phyloP scores from a whole-genome alignment of 2,888 invertebrate species.

The Vesta saturnalis region DNA sequence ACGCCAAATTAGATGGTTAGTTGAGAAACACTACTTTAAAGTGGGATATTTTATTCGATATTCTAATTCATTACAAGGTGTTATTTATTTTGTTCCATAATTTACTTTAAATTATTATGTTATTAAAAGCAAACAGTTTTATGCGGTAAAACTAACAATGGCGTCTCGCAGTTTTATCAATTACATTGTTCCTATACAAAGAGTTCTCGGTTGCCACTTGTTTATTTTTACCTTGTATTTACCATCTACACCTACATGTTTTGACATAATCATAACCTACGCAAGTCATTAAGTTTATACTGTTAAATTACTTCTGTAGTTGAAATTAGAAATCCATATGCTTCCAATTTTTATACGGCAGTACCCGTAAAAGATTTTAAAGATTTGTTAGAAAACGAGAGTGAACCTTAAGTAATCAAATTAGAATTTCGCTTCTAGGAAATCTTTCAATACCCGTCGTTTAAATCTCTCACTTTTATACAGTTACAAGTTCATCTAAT shows the following conservation, averaged over 20 bases:
- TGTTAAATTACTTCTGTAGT: too few relatives aligned
- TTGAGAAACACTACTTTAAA: neutral
- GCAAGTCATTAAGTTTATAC: too few relatives aligned
- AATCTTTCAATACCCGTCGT: neutral
- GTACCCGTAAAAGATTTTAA: too few relatives aligned
- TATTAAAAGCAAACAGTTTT: neutral
- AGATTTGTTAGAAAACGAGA: too few relatives aligned
- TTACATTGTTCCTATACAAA: too few relatives aligned
- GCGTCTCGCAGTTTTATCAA: too few relatives aligned
- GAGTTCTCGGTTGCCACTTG: too few relatives aligned
- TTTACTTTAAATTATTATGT: neutral
- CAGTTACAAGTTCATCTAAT: neutral
- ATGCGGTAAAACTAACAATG: too few relatives aligned
- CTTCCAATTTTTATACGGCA: too few relatives aligned
- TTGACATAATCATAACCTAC: slow-evolving; percentile 23
- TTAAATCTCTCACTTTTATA: neutral
- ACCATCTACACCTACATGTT: slow-evolving; percentile 18
- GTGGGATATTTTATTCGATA: neutral
- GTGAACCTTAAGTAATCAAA: too few relatives aligned
- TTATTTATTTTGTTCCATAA: neutral
- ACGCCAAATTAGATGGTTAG: neutral
- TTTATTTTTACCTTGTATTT: slow-evolving; percentile 27
- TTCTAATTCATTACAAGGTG: neutral
- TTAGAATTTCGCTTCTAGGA: neutral
- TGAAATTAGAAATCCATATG: too few relatives aligned